Conservation (phyloP, 2,888 invertebrate genomes). For the Balanococcus diminutus region DNA sequence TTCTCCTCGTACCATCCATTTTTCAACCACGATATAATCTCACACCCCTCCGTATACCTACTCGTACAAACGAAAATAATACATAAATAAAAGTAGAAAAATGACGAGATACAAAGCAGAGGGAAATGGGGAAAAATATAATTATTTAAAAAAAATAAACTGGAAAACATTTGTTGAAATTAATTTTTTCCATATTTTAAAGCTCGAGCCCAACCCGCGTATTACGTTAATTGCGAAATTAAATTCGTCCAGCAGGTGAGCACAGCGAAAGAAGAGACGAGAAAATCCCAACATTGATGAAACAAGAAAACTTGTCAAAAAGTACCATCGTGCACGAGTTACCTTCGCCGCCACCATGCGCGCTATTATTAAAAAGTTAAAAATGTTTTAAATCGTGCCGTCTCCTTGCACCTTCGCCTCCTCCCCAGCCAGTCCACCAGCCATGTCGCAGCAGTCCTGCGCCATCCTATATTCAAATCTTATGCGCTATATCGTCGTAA, state of each 20-base stretch:
- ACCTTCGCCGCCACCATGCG: not conserved
- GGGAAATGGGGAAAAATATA: not conserved
- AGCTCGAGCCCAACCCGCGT: not conserved
- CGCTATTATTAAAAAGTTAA: not conserved
- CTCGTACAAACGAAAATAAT: not conserved
- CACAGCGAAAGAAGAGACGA: not conserved
- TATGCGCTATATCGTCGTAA: not conserved
- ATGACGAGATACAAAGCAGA: too few species aligned
- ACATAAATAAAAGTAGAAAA: not conserved
- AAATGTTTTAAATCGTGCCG: not conserved
- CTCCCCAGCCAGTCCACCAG: not conserved
- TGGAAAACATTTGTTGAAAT: not conserved
- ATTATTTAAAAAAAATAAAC: not conserved
- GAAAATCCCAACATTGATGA: not conserved
- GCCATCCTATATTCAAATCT: not conserved
- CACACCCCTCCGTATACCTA: not conserved
- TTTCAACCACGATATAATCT: not conserved
- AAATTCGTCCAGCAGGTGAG: not conserved
- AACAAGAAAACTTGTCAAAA: conserved; percentile 25
- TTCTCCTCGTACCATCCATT: not conserved
- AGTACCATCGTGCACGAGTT: not conserved
- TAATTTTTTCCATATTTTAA: not conserved
- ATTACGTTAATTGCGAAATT: not conserved
- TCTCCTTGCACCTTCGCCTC: not conserved
- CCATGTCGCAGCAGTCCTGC: not conserved